These are phyloP conservation scores for Alentia gelatinosa DNA, from an alignment of 2,888 invertebrate species.

Conservation along the genomic window DNA sequence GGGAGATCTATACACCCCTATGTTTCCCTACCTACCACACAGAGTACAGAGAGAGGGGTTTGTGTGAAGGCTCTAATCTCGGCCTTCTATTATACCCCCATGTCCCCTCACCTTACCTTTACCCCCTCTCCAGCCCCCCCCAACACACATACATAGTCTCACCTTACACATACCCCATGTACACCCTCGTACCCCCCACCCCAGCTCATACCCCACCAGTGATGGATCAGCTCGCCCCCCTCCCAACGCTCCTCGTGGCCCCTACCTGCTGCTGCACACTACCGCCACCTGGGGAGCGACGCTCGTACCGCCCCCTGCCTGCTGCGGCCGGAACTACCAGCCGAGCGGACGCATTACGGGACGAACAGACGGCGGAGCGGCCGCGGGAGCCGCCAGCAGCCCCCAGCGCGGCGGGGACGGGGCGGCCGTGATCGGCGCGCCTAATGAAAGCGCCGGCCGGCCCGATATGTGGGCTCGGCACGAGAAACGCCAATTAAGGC, in stretches of 20 bases:
- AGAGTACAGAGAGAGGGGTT: not conserved
- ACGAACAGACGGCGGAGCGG: not conserved
- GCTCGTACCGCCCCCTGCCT: not conserved
- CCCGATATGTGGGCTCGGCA: not conserved
- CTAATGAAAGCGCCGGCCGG: not conserved
- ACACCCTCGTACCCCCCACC: not conserved
- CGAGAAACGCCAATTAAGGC: not conserved
- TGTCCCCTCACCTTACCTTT: not conserved
- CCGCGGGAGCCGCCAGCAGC: not conserved
- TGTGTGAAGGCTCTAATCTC: not conserved
- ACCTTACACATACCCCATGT: not conserved
- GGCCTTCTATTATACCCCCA: not conserved
- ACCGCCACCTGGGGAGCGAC: slow-evolving; percentile 8
- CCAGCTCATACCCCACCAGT: not conserved
- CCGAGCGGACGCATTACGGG: not conserved
- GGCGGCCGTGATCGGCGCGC: not conserved
- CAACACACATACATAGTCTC: not conserved
- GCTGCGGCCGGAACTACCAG: not conserved
- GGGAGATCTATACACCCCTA: not conserved
- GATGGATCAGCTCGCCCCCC: not conserved
- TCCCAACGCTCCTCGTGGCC: not conserved
- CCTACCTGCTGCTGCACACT: not conserved
- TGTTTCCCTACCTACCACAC: not conserved
- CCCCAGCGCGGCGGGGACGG: not conserved
- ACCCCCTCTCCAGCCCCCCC: not conserved